A percentile compares a stretch with the other conserved stretches of the same genome.
phyloP scores from a whole-genome alignment of 2,797 vertebrate genomes.

The Hydrolagus colliei region DNA sequence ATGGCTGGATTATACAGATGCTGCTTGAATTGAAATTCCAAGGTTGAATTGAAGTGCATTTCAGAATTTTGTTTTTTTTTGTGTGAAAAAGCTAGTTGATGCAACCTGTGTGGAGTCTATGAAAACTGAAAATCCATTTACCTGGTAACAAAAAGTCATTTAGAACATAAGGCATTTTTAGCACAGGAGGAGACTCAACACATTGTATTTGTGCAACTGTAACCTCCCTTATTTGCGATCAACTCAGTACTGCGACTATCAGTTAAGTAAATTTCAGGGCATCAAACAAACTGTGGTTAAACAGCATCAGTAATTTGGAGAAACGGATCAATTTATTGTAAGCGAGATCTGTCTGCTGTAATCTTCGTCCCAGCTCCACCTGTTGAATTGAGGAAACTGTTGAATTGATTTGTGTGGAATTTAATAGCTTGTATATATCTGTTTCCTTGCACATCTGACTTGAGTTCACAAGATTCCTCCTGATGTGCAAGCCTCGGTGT shows the following conservation, averaged over 20 bases:
- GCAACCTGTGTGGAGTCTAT: background rate
- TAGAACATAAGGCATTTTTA: background rate
- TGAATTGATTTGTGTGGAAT: background rate
- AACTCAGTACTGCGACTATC: background rate
- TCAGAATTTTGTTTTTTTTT: background rate
- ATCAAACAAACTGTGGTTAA: background rate
- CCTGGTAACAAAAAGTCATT: background rate
- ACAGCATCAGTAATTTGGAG: background rate
- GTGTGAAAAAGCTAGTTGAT: background rate
- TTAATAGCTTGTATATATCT: background rate
- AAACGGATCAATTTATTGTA: background rate
- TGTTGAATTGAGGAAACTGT: background rate
- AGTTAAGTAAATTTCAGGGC: background rate
- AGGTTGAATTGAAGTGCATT: background rate
- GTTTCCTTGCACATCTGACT: background rate
- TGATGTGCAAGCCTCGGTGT: no score
- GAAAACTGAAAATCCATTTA: background rate
- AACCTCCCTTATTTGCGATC: no score
- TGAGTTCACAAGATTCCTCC: background rate
- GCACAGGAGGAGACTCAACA: background rate
- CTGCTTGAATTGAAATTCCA: background rate
- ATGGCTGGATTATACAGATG: background rate
- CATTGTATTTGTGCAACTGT: background rate
- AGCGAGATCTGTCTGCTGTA: background rate
- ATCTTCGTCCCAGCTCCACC: background rate